phyloP scores from a whole-genome alignment of 1,140 invertebrate species.

The Meloidogyne hapla region DNA sequence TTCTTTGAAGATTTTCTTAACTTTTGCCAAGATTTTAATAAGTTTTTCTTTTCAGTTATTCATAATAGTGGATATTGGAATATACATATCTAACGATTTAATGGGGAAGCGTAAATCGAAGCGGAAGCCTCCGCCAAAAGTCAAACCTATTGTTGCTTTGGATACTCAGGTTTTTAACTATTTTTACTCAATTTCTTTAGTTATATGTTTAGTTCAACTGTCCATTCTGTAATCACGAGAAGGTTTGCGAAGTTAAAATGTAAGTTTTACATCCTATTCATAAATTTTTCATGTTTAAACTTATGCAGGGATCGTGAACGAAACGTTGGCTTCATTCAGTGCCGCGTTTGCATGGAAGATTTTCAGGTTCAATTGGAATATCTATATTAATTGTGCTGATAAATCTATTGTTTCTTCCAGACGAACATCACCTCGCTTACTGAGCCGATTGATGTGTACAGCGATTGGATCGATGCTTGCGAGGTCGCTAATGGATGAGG shows the following conservation, averaged over 20 bases:
- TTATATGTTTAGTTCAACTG: no score
- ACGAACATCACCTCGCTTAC: slow-evolving; percentile 91
- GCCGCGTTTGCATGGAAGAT: slow-evolving; percentile 86
- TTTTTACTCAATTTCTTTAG: no score
- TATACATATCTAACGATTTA: slow-evolving; percentile 2
- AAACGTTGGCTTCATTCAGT: slow-evolving; percentile 87
- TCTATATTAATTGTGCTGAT: no score
- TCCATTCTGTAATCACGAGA: slow-evolving; percentile 99
- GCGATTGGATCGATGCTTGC: slow-evolving; percentile 99
- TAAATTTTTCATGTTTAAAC: neutral
- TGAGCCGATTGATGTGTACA: slow-evolving; percentile 96
- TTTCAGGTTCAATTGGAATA: neutral
- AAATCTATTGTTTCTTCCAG: no score
- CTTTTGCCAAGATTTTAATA: neutral
- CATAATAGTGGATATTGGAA: neutral
- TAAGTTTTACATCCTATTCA: slow-evolving; percentile 68
- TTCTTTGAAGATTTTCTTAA: no score
- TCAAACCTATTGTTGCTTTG: slow-evolving; percentile 86
- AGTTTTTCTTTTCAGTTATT: neutral
- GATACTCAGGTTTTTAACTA: no score
- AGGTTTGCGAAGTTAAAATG: slow-evolving; percentile 99
- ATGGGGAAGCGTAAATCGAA: slow-evolving; percentile 97
- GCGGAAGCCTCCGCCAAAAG: slow-evolving; percentile 89
- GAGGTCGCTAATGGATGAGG: no score
- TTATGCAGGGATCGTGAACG: slow-evolving; percentile 81